Base-by-base conservation (phyloP, 2,113 vertebrate species). In the Ceyx cyanopectus region DNA sequence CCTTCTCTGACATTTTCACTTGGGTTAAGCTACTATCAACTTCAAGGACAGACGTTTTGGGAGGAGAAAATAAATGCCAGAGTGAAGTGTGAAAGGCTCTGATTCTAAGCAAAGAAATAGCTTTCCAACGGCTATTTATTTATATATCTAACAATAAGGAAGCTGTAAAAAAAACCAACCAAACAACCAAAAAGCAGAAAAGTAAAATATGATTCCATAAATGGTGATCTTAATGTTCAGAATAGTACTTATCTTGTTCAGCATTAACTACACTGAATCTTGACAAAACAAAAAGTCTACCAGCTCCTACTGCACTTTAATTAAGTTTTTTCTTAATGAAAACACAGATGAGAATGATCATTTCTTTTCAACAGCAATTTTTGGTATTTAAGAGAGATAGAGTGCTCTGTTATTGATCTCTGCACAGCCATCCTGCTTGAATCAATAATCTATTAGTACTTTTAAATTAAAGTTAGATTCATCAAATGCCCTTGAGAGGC, bases 381-480 rank as follows among this genome's bases (percentile, higher is more conserved):
- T 65, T 90, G 90, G 91, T 90, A 93, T 95, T 97, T 96, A 96
- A 94, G 93, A 95, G 62, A 96, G 95, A 92, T 21, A 84, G 62
- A 93, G 75, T 51, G 30, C 77, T 93, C 30, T 50, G 87, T 85
- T 97, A 97, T 96, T 86, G 96, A 98, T 97, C 89, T 90, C 70
- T 74, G 81, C 94, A 77, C 85, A 90, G 81, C 78, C 87, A 93
- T 87, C 89, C 66, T 92, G 83, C 89, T 92, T 96, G 94, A 97
- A 98, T 98, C 97, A 96, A 98, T 98, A 98, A 98, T 97, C 97
- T 98, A 97, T 98, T 98, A 98, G 97, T 97, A 95, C 90, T 92
- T 97, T 95, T 96, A 98, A 97, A 98, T 97, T 97, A 98, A 97
- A 98, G 91, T 84, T 81, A 97, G 93, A 96, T 96, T 97, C 88